These are phyloP conservation scores for Elanus axillaris DNA, from an alignment of 2,113 vertebrate species.

Conservation along the genomic window DNA sequence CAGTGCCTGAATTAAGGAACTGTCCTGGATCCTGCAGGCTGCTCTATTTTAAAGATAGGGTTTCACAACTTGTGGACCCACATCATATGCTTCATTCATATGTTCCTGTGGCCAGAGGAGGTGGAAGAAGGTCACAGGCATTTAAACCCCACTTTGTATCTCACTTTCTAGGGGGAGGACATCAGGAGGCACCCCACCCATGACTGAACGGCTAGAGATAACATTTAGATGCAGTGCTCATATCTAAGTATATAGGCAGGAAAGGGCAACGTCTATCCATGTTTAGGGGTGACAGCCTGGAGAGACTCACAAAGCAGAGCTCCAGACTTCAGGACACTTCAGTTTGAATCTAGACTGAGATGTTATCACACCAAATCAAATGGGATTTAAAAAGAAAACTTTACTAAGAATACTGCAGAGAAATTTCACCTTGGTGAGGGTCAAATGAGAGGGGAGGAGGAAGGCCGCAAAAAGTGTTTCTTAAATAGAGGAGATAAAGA, in stretches of 20 bases:
- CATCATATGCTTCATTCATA: background rate
- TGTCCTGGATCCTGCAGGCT: background rate
- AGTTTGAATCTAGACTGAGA: background rate
- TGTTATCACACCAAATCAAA: background rate
- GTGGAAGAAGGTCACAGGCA: background rate
- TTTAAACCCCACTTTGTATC: background rate
- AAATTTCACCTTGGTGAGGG: background rate
- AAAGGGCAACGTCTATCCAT: background rate
- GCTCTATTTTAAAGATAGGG: background rate
- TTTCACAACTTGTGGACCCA: background rate
- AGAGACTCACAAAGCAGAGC: background rate
- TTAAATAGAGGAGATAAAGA: conserved; percentile 11
- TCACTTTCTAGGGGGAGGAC: background rate
- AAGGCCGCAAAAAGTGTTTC: background rate
- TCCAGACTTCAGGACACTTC: background rate
- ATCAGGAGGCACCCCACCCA: background rate
- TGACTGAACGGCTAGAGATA: background rate
- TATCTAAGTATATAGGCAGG: background rate
- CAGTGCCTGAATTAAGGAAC: background rate
- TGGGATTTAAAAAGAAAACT: background rate
- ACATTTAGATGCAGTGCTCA: background rate
- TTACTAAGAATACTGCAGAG: background rate
- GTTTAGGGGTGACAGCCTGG: too few relatives aligned
- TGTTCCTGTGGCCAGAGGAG: background rate
- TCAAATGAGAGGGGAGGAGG: background rate